Percentiles rank a stretch among this genome's conserved stretches.
Conservation (phyloP, 2,113 vertebrate species). For the Laterallus jamaicensis region DNA sequence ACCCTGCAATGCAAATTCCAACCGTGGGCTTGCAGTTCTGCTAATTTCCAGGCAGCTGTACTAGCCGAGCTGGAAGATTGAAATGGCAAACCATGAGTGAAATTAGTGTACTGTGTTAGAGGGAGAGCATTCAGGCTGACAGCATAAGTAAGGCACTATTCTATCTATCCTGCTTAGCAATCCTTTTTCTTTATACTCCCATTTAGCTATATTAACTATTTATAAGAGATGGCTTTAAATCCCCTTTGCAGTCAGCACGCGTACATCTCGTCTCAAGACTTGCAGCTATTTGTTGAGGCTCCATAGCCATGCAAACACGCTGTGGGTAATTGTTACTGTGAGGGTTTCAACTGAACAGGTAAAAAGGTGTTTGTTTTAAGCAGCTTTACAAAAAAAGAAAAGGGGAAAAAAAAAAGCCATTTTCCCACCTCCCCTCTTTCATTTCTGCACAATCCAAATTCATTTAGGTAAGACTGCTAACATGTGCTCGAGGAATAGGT, state of each 20-base stretch:
- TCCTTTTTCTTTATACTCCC: conserved; percentile 1
- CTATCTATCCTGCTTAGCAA: background rate
- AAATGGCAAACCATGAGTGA: conserved; percentile 26
- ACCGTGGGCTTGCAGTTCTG: background rate
- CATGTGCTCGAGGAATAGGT: background rate
- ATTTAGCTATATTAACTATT: conserved; percentile 24
- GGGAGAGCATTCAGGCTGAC: background rate
- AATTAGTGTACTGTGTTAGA: background rate
- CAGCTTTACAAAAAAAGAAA: conserved; percentile 4
- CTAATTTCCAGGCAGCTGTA: background rate
- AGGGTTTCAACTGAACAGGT: background rate
- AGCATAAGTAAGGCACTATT: conserved; percentile 1
- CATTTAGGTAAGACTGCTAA: conserved; percentile 18
- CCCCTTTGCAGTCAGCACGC: background rate
- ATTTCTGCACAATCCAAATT: background rate
- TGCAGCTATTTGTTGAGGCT: background rate
- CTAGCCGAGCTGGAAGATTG: background rate
- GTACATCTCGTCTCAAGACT: background rate
- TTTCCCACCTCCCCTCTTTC: background rate
- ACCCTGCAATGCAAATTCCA: background rate
- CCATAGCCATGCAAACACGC: background rate
- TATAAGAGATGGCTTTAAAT: conserved; percentile 25
- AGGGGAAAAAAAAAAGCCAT: background rate
- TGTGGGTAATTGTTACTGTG: background rate
- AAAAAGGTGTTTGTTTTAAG: background rate